A percentile compares a stretch with the other conserved stretches of the same genome.
These are phyloP conservation scores for Caenorhabditis briggsae DNA, from an alignment of 1,140 invertebrate species.

Conservation along the genomic window DNA sequence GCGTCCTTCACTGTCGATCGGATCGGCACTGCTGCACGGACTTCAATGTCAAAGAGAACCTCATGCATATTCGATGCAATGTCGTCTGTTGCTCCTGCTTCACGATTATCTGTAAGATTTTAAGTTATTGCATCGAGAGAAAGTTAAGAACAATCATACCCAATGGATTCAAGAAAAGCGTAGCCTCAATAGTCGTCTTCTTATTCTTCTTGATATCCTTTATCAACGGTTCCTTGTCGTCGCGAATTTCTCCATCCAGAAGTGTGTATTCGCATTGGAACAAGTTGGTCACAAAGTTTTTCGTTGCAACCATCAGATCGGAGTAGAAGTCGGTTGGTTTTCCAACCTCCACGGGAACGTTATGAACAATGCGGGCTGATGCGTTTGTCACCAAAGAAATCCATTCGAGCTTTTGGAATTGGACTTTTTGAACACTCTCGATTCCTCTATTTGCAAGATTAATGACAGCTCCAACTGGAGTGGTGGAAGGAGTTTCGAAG, in stretches of 20 bases:
- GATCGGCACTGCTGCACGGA: slow-evolving; percentile 57
- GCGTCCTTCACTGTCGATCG: slow-evolving; percentile 55
- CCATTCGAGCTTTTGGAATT: slow-evolving; percentile 60
- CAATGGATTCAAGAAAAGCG: slow-evolving; percentile 54
- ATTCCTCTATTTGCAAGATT: slow-evolving; percentile 58
- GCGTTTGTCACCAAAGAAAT: slow-evolving; percentile 60
- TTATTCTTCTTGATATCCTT: slow-evolving; percentile 63
- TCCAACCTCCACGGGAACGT: slow-evolving; percentile 29
- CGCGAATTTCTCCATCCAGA: slow-evolving; percentile 54
- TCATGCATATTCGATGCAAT: slow-evolving; percentile 54
- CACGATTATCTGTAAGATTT: slow-evolving; percentile 51
- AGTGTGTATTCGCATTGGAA: slow-evolving; percentile 56
- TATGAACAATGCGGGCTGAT: slow-evolving; percentile 50
- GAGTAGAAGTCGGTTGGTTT: slow-evolving; percentile 56
- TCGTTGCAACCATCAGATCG: slow-evolving; percentile 50
- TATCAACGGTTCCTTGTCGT: slow-evolving; percentile 59
- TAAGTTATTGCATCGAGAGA: neutral
- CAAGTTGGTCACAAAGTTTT: slow-evolving; percentile 51
- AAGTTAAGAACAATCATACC: slow-evolving; percentile 26
- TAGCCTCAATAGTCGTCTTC: slow-evolving; percentile 49
- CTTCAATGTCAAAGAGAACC: slow-evolving; percentile 57
- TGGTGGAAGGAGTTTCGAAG: slow-evolving; percentile 55
- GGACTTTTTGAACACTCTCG: slow-evolving; percentile 51
- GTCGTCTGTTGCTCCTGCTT: slow-evolving; percentile 11
- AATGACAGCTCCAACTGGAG: slow-evolving; percentile 51